Base-by-base conservation (phyloP, 2,113 vertebrate species). In the Passerina amoena region DNA sequence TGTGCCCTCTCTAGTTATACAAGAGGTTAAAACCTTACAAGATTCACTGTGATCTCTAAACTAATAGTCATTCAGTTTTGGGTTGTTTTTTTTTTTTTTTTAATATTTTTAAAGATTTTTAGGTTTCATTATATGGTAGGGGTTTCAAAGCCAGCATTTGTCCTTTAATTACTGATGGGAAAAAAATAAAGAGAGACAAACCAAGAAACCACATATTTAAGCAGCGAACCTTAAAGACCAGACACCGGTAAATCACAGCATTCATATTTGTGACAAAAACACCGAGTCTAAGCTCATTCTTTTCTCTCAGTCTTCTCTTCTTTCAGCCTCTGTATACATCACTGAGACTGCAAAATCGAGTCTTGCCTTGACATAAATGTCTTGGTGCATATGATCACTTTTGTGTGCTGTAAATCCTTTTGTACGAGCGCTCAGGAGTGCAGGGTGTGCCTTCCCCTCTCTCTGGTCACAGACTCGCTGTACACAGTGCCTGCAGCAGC, bases 371-470 rank as follows among this genome's bases (percentile, higher is more conserved):
- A 45, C 70, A 38, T 28, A 23, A 63, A 16, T 35, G 31, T 57
- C 68, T 66, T 71, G 4, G 6, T 53, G 47, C 3, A 38, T 38
- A 30, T 0, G 1, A 63, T 57, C 11, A 59, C 11, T 57, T 80
- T 15, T 48, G 8, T 20, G 37, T 12, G 23, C n/a, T 38, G 23
- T 14, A 42, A 60, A 70, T 31, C 21, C 25, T 77, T 57, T 38
- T 50, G 22, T 60, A 5, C 1, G 24, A 44, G 15, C 5, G 31
- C 27, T 61, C 66, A 22, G 50, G 37, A 61, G 71, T 2, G 0
- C 22, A 51, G 61, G 0, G 6, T 0, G 0, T 0, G 1, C 24
- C 24, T 69, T 69, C 28, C 47, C 37, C 48, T 80, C 53, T 80
- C 37, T 66, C 33, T 31, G 53, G 31, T 11, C 71, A 53, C 38